Conservation (phyloP, 2,113 vertebrate genomes). For the Laticauda laticaudata region DNA sequence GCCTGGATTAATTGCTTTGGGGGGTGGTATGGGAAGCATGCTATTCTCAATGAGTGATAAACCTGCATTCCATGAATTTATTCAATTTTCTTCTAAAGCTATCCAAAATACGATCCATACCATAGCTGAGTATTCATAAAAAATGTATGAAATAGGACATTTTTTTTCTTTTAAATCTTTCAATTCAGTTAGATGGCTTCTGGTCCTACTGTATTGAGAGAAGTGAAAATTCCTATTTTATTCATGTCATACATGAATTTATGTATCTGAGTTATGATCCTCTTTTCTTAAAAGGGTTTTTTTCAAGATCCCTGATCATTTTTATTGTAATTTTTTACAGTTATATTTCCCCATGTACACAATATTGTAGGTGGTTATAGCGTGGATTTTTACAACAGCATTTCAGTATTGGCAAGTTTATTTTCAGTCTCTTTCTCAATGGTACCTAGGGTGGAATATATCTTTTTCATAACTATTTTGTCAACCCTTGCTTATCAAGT, state of each 20-base stretch:
- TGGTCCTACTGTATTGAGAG: not conserved
- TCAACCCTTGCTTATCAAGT: too few species aligned
- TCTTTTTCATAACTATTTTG: not conserved
- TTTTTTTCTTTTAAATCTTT: not conserved
- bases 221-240: not conserved
- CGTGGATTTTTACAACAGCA: not conserved
- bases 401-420: not conserved
- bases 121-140: not conserved
- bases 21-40: not conserved
- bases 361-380: not conserved
- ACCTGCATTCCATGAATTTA: not conserved
- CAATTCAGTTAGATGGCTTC: not conserved
- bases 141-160: not conserved
- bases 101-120: not conserved
- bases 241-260: not conserved
- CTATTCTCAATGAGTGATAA: not conserved
- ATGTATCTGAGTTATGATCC: not conserved
- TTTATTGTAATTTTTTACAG: not conserved
- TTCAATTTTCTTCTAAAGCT: not conserved
- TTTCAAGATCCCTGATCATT: not conserved
- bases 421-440: not conserved
- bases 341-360: not conserved
- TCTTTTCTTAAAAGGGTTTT: not conserved
- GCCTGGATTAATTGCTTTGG: too few species aligned
- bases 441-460: not conserved